A percentile compares a stretch with the other conserved stretches of the same genome.
Evolutionary conservation across 2,888 invertebrate genomes (phyloP).

Genomic region (Uloborus plumipes): DNA sequence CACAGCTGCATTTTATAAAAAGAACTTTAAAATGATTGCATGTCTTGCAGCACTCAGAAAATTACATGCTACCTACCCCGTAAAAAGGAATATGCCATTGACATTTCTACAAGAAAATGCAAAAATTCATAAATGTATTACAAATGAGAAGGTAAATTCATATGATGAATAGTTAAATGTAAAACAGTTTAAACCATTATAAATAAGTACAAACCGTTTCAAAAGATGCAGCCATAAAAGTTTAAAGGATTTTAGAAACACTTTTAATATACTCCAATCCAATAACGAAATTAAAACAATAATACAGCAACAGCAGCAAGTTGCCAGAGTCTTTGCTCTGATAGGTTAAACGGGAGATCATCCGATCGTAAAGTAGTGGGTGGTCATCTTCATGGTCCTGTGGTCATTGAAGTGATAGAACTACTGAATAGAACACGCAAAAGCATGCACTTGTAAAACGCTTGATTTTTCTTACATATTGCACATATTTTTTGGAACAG

Average conservation of each 20-base stretch:
- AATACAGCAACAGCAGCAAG: constrained; percentile 36
- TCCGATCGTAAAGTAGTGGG: constrained; percentile 34
- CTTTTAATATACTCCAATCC: background rate
- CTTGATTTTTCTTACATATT: background rate
- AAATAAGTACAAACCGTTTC: too few species aligned
- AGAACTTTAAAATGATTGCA: too few species aligned
- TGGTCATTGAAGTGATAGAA: constrained; percentile 11
- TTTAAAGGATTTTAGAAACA: too few species aligned
- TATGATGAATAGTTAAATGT: too few species aligned
- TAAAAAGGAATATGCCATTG: constrained; percentile 18
- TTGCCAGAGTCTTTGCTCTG: constrained; percentile 49
- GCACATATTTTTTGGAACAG: too few species aligned
- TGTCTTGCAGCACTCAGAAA: too few species aligned
- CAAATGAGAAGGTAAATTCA: too few species aligned
- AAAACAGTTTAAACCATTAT: too few species aligned
- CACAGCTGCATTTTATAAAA: too few species aligned
- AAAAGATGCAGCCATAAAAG: too few species aligned
- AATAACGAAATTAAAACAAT: constrained; percentile 55
- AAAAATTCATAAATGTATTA: background rate
- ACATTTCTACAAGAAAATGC: constrained; percentile 15
- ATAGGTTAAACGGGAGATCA: constrained; percentile 43
- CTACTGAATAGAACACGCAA: constrained; percentile 17
- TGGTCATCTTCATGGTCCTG: background rate
- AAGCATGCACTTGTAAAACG: background rate
- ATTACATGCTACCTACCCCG: background rate